Evolutionary conservation across 2,888 invertebrate species (phyloP).

Genomic region (Spilarctia lutea): DNA sequence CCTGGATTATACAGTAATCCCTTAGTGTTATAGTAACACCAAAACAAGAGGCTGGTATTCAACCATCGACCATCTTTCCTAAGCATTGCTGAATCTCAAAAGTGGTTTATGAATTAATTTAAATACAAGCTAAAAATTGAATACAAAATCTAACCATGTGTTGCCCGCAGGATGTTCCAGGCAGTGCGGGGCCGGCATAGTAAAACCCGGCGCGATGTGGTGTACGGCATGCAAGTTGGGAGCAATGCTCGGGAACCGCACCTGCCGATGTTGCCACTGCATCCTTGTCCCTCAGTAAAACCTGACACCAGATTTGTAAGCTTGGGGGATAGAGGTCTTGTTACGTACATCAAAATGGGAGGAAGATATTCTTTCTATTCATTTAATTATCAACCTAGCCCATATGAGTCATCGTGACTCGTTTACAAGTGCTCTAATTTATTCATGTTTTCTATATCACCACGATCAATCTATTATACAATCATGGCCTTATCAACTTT

Average conservation of each 20-base stretch:
- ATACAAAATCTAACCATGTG: constrained; percentile 81
- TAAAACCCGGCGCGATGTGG: constrained; percentile 91
- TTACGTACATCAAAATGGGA: background rate
- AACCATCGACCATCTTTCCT: background rate
- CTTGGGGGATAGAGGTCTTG: background rate
- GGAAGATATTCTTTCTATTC: background rate
- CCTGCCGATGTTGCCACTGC: constrained; percentile 86
- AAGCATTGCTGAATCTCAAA: background rate
- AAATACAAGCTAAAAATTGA: background rate
- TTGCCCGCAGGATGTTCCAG: constrained; percentile 91
- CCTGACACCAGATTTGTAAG: constrained; percentile 49
- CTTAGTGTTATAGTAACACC: background rate
- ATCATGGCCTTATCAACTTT: background rate
- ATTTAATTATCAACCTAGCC: background rate
- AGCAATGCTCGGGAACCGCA: constrained; percentile 80
- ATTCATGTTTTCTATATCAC: background rate
- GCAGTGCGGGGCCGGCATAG: constrained; percentile 93
- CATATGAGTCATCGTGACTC: background rate
- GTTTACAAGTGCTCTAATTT: background rate
- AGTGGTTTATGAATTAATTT: background rate
- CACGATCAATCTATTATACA: too few relatives aligned
- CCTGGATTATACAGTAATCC: background rate
- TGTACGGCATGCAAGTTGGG: constrained; percentile 90
- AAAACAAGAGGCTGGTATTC: background rate
- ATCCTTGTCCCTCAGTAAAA: constrained; percentile 89